A percentile compares a stretch with the other conserved stretches of the same genome.
Evolutionary conservation across 2,113 vertebrate species (phyloP).

Genomic region (Vulpes vulpes): DNA sequence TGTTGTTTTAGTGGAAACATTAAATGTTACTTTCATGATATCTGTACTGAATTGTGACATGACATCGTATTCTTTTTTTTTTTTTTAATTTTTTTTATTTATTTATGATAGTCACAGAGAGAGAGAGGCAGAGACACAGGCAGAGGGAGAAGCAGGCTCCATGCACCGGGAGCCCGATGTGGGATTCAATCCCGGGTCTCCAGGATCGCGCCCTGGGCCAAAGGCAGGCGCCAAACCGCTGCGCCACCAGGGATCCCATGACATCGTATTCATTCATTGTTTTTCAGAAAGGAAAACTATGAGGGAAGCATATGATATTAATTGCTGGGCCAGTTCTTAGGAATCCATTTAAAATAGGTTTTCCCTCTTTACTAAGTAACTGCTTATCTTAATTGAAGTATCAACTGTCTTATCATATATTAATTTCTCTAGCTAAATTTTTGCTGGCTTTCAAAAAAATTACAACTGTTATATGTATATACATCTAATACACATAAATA

Average conservation of each 20-base stretch:
- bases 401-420: not conserved
- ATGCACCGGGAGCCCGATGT: too few species aligned
- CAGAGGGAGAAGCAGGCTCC: too few species aligned
- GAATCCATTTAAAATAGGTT: constrained; percentile 77
- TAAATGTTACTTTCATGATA: constrained; percentile 73
- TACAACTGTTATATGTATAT: not conserved
- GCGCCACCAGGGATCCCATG: too few species aligned
- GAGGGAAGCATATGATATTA: constrained; percentile 79
- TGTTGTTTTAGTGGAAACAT: constrained; percentile 77
- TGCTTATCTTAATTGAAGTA: constrained; percentile 36
- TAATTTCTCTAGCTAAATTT: not conserved
- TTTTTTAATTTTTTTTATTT: too few species aligned
- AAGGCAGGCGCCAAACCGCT: too few species aligned
- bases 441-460: constrained; percentile 5
- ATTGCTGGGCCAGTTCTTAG: constrained; percentile 73
- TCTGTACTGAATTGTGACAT: constrained; percentile 78
- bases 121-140: too few species aligned
- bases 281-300: constrained; percentile 72
- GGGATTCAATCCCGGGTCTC: too few species aligned
- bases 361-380: constrained; percentile 77
- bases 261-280: constrained; percentile 74
- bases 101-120: too few species aligned
- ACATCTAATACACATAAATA: not conserved
- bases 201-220: too few species aligned
- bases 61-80: constrained; percentile 79